A percentile compares a stretch with the other conserved stretches of the same genome.
phyloP scores from a whole-genome alignment of 1,140 invertebrate genomes.

The Aculops lycopersici region DNA sequence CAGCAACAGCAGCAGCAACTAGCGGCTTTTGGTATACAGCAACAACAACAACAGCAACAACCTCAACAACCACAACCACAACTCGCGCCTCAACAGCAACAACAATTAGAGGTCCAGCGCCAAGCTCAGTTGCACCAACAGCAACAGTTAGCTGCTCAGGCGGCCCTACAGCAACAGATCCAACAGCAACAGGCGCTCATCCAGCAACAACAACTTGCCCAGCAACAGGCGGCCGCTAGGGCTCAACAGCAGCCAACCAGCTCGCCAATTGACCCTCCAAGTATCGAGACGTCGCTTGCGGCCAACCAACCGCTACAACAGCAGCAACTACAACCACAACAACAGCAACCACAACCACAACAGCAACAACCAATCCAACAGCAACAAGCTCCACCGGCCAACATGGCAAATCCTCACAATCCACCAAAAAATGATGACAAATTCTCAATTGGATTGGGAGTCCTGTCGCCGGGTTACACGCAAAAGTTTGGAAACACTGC shows the following conservation, averaged over 20 bases:
- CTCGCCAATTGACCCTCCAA: not conserved
- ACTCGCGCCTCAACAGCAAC: too few species aligned
- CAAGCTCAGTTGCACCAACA: not conserved
- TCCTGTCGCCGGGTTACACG: slow-evolving; percentile 8
- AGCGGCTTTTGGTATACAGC: too few species aligned
- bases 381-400: not conserved
- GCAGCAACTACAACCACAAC: not conserved
- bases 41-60: too few species aligned
- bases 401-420: not conserved
- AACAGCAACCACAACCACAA: not conserved
- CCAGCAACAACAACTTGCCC: not conserved
- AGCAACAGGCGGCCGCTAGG: not conserved
- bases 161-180: not conserved
- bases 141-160: not conserved
- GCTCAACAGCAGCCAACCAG: not conserved
- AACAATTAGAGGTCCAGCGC: too few species aligned
- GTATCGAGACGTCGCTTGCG: not conserved
- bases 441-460: slow-evolving; percentile 10
- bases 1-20: too few species aligned
- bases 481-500: slow-evolving; percentile 9
- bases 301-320: not conserved
- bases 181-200: not conserved
- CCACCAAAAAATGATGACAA: not conserved
- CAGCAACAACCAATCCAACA: not conserved
- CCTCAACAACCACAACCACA: too few species aligned